A percentile compares a stretch with the other conserved stretches of the same genome.
Evolutionary conservation across 2,113 vertebrate genomes (phyloP).

Genomic region (Thryonomys swinderianus): DNA sequence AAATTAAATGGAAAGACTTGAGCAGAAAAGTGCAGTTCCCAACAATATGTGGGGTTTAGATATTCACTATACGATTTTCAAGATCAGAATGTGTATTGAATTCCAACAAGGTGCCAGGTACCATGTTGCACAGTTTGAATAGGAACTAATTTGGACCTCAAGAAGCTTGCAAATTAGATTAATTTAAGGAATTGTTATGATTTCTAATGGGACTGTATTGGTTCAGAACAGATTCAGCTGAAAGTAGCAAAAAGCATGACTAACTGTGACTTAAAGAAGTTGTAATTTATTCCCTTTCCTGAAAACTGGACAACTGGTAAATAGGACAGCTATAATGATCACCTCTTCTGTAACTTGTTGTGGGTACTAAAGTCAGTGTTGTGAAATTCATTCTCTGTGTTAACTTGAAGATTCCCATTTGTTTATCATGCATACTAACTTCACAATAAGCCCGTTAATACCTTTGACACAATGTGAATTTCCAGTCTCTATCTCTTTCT

Average conservation of each 20-base stretch:
- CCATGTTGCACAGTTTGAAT: not conserved
- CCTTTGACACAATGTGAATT: not conserved
- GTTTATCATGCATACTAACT: not conserved
- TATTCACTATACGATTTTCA: not conserved
- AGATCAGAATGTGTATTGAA: not conserved
- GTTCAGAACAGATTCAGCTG: not conserved
- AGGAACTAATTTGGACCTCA: not conserved
- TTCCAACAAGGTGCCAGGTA: not conserved
- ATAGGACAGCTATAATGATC: not conserved
- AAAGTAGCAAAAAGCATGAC: not conserved
- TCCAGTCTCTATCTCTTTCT: not conserved
- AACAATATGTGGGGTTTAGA: not conserved
- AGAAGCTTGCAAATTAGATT: not conserved
- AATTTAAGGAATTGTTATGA: not conserved
- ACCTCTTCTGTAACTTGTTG: not conserved
- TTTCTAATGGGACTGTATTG: not conserved
- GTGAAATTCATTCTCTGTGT: not conserved
- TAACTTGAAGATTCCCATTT: not conserved
- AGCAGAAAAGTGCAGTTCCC: not conserved
- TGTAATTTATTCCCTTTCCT: not conserved
- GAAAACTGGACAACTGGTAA: not conserved
- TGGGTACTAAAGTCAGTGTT: not conserved
- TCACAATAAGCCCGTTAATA: not conserved
- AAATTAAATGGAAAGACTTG: conserved; percentile 56
- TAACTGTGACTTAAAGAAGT: not conserved